Conservation (phyloP, 2,888 invertebrate genomes). For the Apamea monoglypha region DNA sequence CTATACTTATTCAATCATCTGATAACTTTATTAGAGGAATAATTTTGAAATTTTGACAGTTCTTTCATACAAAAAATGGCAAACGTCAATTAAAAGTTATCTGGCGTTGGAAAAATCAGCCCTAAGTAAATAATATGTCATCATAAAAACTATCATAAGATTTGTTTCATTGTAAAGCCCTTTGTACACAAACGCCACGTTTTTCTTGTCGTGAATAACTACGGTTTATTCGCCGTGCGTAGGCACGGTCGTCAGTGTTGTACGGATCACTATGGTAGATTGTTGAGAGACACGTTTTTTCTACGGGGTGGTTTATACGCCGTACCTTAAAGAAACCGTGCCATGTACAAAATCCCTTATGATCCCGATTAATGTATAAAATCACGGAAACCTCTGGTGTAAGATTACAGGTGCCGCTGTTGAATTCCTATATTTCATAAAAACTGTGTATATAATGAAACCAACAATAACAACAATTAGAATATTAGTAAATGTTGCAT, state of each 20-base stretch:
- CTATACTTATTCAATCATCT: too few species aligned
- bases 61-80: too few species aligned
- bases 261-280: not conserved
- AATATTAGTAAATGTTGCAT: conserved; percentile 27
- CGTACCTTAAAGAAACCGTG: not conserved
- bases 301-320: not conserved
- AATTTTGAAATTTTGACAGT: too few species aligned
- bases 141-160: not conserved
- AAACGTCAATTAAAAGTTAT: too few species aligned
- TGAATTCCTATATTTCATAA: conserved; percentile 20
- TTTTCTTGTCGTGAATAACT: not conserved
- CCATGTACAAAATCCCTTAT: not conserved
- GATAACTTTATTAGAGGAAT: too few species aligned
- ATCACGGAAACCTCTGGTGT: conserved; percentile 40
- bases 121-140: not conserved
- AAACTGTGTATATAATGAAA: conserved; percentile 22
- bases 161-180: not conserved
- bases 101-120: too few species aligned
- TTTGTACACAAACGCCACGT: not conserved
- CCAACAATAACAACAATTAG: conserved; percentile 15
- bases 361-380: not conserved
- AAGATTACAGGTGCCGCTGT: conserved; percentile 25
- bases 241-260: not conserved
- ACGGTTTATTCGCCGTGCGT: not conserved
- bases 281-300: not conserved